Percentiles rank a stretch among this genome's conserved stretches.
These are phyloP conservation scores for Chromoteleia sp. DNA, from an alignment of 2,888 invertebrate genomes.

Conservation along the genomic window DNA sequence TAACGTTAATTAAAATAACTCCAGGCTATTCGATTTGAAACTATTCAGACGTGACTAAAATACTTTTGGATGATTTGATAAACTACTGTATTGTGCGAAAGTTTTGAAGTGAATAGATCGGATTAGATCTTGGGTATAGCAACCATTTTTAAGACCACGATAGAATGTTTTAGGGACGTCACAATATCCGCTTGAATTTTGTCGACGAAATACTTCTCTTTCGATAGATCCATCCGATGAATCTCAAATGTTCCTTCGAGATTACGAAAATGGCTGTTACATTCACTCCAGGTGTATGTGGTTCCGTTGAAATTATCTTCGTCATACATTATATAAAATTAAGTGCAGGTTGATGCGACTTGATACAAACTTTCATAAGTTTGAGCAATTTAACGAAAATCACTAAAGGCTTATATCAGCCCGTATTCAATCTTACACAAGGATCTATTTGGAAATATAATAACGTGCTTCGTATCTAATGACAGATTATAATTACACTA, in stretches of 20 bases:
- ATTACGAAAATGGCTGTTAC: conserved; percentile 12
- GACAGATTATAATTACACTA: conserved; percentile 5
- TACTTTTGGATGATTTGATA: conserved; percentile 36
- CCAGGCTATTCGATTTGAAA: conserved; percentile 1
- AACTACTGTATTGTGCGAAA: conserved; percentile 18
- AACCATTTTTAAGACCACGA: conserved; percentile 39
- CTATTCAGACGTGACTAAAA: conserved; percentile 30
- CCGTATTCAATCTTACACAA: conserved; percentile 3
- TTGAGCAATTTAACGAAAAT: conserved; percentile 44
- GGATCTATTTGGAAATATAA: conserved; percentile 11
- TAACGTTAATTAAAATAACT: conserved; percentile 49
- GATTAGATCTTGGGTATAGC: conserved; percentile 23
- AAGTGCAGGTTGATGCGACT: conserved; percentile 35
- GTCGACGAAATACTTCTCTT: conserved; percentile 1
- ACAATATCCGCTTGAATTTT: conserved; percentile 36
- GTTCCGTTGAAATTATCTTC: conserved; percentile 14
- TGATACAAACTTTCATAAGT: conserved; percentile 28
- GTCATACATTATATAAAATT: conserved; percentile 26
- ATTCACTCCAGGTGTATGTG: conserved; percentile 1
- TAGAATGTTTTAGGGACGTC: conserved; percentile 33
- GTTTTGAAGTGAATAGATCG: conserved; percentile 34
- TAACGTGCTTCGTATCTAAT: not conserved
- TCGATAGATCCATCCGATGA: not conserved
- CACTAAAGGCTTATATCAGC: conserved; percentile 12
- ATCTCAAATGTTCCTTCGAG: conserved; percentile 30